A percentile compares a stretch with the other conserved stretches of the same genome.
phyloP scores from a whole-genome alignment of 2,797 vertebrate genomes.

The Lagorchestes hirsutus region DNA sequence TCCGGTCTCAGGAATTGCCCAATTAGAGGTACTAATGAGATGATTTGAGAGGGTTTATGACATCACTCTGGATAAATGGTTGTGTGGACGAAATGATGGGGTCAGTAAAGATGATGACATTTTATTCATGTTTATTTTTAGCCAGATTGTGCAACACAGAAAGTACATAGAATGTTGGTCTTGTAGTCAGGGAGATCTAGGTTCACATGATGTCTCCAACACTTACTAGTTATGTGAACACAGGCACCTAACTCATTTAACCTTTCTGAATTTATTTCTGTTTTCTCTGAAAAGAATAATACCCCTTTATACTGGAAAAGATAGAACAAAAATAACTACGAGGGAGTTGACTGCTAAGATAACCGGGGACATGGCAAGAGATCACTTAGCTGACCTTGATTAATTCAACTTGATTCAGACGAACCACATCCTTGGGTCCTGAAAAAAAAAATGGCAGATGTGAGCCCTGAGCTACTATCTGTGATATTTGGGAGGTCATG shows the following conservation, averaged over 20 bases:
- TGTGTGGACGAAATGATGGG: conserved; percentile 16
- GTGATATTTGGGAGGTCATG: background rate
- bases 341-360: background rate
- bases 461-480: background rate
- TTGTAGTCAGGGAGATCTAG: background rate
- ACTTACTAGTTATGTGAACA: background rate
- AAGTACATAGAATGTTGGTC: background rate
- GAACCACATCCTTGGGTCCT: background rate
- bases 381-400: background rate
- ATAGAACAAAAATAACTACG: background rate
- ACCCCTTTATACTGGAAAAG: background rate
- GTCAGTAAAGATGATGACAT: conserved; percentile 34
- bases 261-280: background rate
- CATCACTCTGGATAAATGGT: conserved; percentile 29
- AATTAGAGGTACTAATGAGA: conserved; percentile 48
- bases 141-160: background rate
- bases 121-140: conserved; percentile 48
- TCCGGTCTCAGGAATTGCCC: conserved; percentile 33
- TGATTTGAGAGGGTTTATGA: conserved; percentile 18
- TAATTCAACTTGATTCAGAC: background rate
- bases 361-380: background rate
- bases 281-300: background rate
- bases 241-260: background rate
- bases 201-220: background rate
- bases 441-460: background rate